phyloP scores from a whole-genome alignment of 2,797 vertebrate species.

The Hemibagrus guttatus region DNA sequence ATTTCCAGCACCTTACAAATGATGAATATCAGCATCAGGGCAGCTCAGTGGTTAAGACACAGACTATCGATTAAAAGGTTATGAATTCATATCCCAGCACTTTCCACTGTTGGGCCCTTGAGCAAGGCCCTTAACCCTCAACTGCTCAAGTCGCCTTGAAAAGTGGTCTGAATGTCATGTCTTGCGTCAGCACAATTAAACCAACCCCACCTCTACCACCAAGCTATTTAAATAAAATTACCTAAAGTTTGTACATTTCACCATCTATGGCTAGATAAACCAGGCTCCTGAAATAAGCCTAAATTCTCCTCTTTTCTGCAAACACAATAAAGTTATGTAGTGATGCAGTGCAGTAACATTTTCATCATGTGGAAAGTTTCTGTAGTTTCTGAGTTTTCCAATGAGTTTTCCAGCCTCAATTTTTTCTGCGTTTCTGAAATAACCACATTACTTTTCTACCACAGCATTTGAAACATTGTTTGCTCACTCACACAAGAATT shows the following conservation, averaged over 20 bases:
- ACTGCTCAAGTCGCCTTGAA: neutral
- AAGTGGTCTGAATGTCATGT: neutral
- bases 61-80: too few species aligned
- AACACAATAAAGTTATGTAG: neutral
- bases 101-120: too few species aligned
- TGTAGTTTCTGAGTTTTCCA: neutral
- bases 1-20: too few species aligned
- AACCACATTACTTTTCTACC: too few species aligned
- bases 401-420: neutral
- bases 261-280: neutral
- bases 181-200: neutral
- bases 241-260: neutral
- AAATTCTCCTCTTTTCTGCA: neutral
- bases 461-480: too few species aligned
- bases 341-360: neutral
- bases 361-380: conserved; percentile 2
- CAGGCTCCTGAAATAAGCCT: neutral
- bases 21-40: too few species aligned
- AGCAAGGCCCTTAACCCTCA: too few species aligned
- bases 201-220: neutral
- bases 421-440: neutral
- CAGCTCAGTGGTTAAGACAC: too few species aligned
- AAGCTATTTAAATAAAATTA: neutral
- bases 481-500: too few species aligned
- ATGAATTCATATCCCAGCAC: too few species aligned